phyloP scores from a whole-genome alignment of 2,113 vertebrate species.

The Mormoops blainvillei region DNA sequence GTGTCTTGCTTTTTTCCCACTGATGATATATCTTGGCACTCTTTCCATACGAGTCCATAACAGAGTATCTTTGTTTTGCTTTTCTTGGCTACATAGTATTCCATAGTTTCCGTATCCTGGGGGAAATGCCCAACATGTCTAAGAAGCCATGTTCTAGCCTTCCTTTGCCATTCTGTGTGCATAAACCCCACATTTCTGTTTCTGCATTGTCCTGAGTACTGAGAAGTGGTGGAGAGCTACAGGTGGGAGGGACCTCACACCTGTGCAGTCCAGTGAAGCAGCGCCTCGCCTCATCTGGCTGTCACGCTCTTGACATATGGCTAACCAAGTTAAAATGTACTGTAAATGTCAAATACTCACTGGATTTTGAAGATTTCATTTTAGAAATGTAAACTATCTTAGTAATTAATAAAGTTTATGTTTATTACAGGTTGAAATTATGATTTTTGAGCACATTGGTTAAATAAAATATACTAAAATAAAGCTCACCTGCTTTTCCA shows the following conservation, averaged over 20 bases:
- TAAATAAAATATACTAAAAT: neutral
- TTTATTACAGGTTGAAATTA: neutral
- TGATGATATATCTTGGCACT: neutral
- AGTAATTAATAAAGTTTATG: neutral
- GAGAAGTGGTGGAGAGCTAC: neutral
- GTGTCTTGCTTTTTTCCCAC: neutral
- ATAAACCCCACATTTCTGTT: neutral
- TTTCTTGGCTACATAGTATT: neutral
- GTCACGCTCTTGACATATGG: neutral
- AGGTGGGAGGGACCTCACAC: neutral
- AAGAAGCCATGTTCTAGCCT: neutral
- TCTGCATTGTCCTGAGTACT: neutral
- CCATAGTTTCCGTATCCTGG: neutral
- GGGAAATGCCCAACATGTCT: neutral
- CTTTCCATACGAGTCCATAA: neutral
- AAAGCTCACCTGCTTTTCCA: neutral
- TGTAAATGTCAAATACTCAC: neutral
- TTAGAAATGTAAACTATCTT: neutral
- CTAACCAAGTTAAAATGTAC: too few species aligned
- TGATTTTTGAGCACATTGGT: neutral
- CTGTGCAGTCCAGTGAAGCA: rapidly evolving
- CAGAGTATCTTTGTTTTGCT: neutral
- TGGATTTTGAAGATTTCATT: neutral
- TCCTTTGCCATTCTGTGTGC: neutral
- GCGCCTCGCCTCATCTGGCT: neutral